Conservation (phyloP, 2,888 invertebrate genomes). For the Cylindroiulus punctatus region DNA sequence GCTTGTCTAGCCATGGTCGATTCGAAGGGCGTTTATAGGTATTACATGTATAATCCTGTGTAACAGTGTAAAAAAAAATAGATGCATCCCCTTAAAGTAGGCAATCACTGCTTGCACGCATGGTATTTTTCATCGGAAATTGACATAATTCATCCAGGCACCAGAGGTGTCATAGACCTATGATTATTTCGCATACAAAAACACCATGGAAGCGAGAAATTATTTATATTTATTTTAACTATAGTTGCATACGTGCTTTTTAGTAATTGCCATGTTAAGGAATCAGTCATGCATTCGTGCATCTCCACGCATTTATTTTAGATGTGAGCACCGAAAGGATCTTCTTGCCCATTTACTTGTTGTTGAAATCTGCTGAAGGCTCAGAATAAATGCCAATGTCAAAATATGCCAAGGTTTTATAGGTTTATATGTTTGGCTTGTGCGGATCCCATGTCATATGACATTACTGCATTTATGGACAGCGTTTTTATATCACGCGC, state of each 20-base stretch:
- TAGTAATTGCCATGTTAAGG: background rate
- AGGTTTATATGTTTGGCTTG: background rate
- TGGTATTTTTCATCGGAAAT: background rate
- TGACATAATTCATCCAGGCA: background rate
- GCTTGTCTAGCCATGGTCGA: background rate
- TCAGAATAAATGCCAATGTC: background rate
- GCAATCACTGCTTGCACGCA: background rate
- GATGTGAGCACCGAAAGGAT: background rate
- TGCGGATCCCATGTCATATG: background rate
- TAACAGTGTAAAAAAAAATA: background rate
- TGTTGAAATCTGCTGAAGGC: background rate
- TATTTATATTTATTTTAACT: background rate
- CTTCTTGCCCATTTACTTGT: background rate
- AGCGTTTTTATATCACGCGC: background rate
- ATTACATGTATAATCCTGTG: background rate
- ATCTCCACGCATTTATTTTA: background rate
- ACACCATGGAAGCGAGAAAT: background rate
- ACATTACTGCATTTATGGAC: background rate
- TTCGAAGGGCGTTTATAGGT: background rate
- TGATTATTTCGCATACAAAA: background rate
- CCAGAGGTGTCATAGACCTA: background rate
- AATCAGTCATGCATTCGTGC: background rate
- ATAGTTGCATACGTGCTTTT: background rate
- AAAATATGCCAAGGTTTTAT: slow-evolving; percentile 15
- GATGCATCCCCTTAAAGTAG: background rate